Evolutionary conservation across 1,140 invertebrate species (phyloP).

Genomic region (Trichoplusia ni): DNA sequence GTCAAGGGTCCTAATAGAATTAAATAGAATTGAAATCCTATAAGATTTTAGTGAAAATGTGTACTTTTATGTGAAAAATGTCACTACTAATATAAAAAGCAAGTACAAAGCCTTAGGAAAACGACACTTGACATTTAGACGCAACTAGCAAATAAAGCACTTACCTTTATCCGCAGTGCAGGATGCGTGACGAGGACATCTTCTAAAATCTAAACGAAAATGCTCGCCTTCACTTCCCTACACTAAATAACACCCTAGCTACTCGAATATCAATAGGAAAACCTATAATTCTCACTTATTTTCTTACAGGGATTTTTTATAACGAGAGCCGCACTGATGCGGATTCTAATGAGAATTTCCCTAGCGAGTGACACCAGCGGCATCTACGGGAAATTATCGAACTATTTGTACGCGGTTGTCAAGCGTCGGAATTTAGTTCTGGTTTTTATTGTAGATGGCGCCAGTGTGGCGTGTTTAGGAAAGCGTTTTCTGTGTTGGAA

Average conservation of each 20-base stretch:
- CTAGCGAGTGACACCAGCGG: background rate
- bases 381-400: conserved; percentile 16
- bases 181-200: conserved; percentile 4
- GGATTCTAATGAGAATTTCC: conserved; percentile 30
- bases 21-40: background rate
- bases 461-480: background rate
- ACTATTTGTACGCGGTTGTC: background rate
- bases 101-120: background rate
- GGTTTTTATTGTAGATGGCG: background rate
- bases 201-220: conserved; percentile 1
- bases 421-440: background rate
- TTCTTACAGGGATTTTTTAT: background rate
- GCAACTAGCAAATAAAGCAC: background rate
- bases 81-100: background rate
- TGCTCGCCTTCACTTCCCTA: background rate
- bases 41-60: background rate
- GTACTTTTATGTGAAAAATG: background rate
- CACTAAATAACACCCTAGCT: background rate
- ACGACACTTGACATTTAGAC: background rate
- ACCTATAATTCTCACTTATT: conserved; percentile 2
- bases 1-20: conserved; percentile 3
- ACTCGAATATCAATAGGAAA: background rate
- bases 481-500: no score
- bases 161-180: conserved; percentile 23
- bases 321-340: background rate